phyloP scores from a whole-genome alignment of 2,113 vertebrate genomes.

The Ciconia boyciana region DNA sequence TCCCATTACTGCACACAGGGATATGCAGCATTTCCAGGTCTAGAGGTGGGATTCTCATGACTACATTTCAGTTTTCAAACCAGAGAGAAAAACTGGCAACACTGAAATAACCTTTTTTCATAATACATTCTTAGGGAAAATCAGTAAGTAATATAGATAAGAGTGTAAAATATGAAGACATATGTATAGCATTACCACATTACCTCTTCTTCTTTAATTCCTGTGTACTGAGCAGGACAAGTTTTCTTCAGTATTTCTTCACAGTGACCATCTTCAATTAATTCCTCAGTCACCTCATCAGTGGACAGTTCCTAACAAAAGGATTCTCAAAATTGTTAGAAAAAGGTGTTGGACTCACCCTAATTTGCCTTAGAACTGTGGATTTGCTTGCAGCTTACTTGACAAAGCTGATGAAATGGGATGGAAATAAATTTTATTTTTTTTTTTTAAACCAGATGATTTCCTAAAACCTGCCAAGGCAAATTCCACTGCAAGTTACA shows the following conservation, averaged over 20 bases:
- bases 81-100: not conserved
- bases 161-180: not conserved
- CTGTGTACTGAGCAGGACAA: conserved; percentile 84
- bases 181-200: conserved; percentile 41
- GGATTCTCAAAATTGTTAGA: not conserved
- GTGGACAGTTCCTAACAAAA: conserved; percentile 82
- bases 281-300: conserved; percentile 81
- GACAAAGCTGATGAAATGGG: not conserved
- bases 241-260: conserved; percentile 86
- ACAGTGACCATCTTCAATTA: conserved; percentile 85
- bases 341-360: not conserved
- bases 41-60: not conserved
- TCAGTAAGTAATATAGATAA: not conserved
- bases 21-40: not conserved
- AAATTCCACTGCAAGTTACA: not conserved
- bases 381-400: not conserved
- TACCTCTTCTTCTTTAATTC: conserved; percentile 93
- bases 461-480: not conserved
- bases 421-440: not conserved
- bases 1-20: not conserved
- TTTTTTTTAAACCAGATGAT: too few relatives aligned
- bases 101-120: not conserved
- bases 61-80: not conserved
- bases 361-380: not conserved
- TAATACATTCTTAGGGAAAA: not conserved